Percentiles rank a stretch among this genome's conserved stretches.
Conservation (phyloP, 2,113 vertebrate species). For the Phaetusa simplex region DNA sequence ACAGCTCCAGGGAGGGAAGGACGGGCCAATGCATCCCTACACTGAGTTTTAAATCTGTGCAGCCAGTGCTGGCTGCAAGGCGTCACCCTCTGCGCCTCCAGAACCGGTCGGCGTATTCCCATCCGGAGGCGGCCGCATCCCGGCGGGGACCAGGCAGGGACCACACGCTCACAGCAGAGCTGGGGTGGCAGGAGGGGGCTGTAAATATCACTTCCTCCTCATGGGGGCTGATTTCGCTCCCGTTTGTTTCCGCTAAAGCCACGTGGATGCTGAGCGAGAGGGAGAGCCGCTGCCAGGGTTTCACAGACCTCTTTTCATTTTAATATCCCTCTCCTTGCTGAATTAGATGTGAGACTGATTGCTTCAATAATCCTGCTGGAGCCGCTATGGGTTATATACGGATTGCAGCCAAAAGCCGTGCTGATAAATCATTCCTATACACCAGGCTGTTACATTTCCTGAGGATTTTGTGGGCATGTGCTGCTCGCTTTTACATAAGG, state of each 20-base stretch:
- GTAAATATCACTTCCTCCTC: not conserved
- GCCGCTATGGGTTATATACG: conserved; percentile 36
- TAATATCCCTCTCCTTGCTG: conserved; percentile 57
- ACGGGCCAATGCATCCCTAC: fast-evolving
- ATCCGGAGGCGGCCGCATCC: not conserved
- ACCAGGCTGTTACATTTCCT: conserved; percentile 34
- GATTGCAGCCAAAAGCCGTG: conserved; percentile 35
- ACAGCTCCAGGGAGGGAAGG: not conserved
- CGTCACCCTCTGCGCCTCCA: not conserved
- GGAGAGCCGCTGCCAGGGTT: conserved; percentile 32
- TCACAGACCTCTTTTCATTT: conserved; percentile 44
- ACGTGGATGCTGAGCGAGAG: not conserved
- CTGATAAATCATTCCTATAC: conserved; percentile 57
- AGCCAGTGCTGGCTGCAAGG: not conserved
- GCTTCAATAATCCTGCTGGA: conserved; percentile 46
- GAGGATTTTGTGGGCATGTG: conserved; percentile 60
- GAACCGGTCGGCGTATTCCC: fast-evolving
- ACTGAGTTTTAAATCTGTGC: not conserved
- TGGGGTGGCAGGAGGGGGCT: not conserved
- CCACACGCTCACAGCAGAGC: not conserved
- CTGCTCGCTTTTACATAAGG: conserved; percentile 50
- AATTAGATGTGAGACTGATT: conserved; percentile 55
- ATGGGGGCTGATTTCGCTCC: not conserved
- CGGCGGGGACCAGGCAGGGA: not conserved
- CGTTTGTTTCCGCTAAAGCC: not conserved